phyloP scores from a whole-genome alignment of 2,113 vertebrate genomes.

The Ailuropoda melanoleuca region DNA sequence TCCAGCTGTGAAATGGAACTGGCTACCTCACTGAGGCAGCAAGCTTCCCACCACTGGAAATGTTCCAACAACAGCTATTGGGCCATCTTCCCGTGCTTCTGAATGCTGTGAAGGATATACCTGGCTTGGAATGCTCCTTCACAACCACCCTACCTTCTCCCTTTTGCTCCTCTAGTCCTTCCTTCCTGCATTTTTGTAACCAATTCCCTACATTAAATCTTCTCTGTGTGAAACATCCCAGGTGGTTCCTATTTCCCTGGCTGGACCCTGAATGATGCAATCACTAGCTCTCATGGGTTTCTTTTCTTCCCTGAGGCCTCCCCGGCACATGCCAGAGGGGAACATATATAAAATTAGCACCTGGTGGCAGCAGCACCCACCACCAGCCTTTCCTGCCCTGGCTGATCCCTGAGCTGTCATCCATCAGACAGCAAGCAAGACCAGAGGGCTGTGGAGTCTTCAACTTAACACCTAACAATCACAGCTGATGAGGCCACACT shows the following conservation, averaged over 20 bases:
- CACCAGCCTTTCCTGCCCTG: background rate
- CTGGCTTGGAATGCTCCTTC: background rate
- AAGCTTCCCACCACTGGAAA: background rate
- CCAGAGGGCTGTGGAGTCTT: slow-evolving; percentile 33
- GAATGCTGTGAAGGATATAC: background rate
- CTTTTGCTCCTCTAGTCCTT: background rate
- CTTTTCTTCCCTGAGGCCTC: background rate
- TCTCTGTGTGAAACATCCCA: background rate
- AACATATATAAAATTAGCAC: background rate
- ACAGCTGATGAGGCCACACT: slow-evolving; percentile 52
- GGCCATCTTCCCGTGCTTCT: background rate
- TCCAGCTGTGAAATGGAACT: background rate
- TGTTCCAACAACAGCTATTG: background rate
- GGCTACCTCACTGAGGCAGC: background rate
- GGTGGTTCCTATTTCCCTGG: background rate
- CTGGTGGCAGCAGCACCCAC: background rate
- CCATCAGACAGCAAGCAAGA: background rate
- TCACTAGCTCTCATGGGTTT: background rate
- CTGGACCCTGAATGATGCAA: background rate
- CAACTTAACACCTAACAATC: slow-evolving; percentile 53
- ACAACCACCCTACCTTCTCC: background rate
- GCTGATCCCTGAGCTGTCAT: background rate
- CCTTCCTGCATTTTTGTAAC: background rate
- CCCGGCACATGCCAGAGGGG: background rate
- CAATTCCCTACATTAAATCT: background rate